A percentile compares a stretch with the other conserved stretches of the same genome.
phyloP scores from a whole-genome alignment of 2,888 invertebrate species.

The Mellilla xanthometata region DNA sequence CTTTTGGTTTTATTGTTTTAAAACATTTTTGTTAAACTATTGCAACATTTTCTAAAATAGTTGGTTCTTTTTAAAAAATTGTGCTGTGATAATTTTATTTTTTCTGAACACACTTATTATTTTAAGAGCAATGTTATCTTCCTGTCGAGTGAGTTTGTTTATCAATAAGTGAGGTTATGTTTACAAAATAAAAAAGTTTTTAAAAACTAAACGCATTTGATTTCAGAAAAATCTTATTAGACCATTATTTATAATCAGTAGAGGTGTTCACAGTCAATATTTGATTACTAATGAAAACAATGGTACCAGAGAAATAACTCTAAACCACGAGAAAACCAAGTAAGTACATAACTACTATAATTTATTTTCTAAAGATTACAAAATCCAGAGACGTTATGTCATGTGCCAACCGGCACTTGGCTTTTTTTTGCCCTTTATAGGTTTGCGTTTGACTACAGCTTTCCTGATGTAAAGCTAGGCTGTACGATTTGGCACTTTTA shows the following conservation, averaged over 20 bases:
- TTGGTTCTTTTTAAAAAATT: too few relatives aligned
- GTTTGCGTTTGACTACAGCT: too few relatives aligned
- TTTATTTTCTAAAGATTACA: too few relatives aligned
- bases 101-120: background rate
- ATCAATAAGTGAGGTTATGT: conserved; percentile 21
- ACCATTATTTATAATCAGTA: conserved; percentile 36
- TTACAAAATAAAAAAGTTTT: conserved; percentile 3
- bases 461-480: too few relatives aligned
- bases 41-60: too few relatives aligned
- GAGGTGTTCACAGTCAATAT: conserved; percentile 55
- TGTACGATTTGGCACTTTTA: too few relatives aligned
- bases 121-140: conserved; percentile 39
- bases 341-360: conserved; percentile 39
- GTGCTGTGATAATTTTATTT: too few relatives aligned
- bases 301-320: conserved; percentile 80
- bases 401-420: too few relatives aligned
- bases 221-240: conserved; percentile 47
- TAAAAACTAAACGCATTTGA: conserved; percentile 2
- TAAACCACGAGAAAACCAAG: conserved; percentile 85
- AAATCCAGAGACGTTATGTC: too few relatives aligned
- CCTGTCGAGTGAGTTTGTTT: conserved; percentile 38
- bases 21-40: too few relatives aligned
- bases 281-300: conserved; percentile 60
- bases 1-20: too few relatives aligned
- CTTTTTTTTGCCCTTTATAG: too few relatives aligned